Conservation (phyloP, 1,140 invertebrate species). For the Trachymyrmex septentrionalis region DNA sequence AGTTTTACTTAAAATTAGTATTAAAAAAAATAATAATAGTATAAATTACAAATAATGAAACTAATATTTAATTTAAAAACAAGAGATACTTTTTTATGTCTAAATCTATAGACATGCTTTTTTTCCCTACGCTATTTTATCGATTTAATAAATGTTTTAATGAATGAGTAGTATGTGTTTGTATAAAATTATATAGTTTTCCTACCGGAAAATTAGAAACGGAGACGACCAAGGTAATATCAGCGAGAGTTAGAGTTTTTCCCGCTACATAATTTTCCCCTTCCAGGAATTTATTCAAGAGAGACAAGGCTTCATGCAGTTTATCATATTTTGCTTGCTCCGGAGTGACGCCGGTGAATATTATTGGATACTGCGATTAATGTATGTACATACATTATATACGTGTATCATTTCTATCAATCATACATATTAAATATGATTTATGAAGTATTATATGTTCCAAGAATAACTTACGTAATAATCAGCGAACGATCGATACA, state of each 20-base stretch:
- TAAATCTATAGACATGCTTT: too few relatives aligned
- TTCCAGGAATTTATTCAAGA: conserved; percentile 90
- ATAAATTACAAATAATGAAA: background rate
- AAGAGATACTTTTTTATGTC: background rate
- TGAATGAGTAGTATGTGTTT: background rate
- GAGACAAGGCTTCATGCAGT: conserved; percentile 88
- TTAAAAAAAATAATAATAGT: background rate
- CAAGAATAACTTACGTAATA: conserved; percentile 88
- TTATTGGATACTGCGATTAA: conserved; percentile 89
- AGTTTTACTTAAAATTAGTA: background rate
- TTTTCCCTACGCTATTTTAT: background rate
- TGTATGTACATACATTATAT: background rate
- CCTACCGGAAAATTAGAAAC: conserved; percentile 89
- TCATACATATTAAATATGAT: background rate
- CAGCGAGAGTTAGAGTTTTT: conserved; percentile 91
- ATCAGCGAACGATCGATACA: conserved; percentile 90
- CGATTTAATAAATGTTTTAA: background rate
- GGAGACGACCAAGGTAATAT: conserved; percentile 88
- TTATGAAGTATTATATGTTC: background rate
- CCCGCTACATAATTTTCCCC: conserved; percentile 90
- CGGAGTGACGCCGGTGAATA: conserved; percentile 89
- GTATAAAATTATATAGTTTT: background rate
- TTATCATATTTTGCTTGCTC: conserved; percentile 90
- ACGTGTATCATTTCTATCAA: background rate
- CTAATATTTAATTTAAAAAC: background rate